Base-by-base conservation (phyloP, 2,888 invertebrate species). In the Lobophora halterata region DNA sequence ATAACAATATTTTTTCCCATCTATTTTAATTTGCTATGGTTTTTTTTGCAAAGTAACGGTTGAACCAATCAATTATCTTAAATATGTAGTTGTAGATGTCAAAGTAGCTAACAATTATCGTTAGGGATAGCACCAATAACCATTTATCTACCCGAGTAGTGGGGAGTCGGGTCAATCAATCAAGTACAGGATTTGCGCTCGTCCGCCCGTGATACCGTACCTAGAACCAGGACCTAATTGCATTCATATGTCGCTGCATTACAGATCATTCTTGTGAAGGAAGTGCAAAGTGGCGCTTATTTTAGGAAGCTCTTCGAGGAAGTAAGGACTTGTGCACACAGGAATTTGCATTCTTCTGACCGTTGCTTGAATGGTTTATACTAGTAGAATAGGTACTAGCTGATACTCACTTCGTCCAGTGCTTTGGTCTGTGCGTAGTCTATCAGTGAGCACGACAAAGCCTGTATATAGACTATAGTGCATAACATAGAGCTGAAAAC, bases 271-370 rank as follows among this genome's bases (percentile, higher is more conserved):
- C 72, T 80, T 52, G 46, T 54, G 52, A 32, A 48, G 49, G 58
- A 61, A 44, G 47, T 44, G n/a, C 33, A 50, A 58, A 60, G 71
- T 65, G 77, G 79, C 76, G 77, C 72, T 72, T 72, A 87, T 87
- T 86, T 87, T 83, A 81, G 83, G 85, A 83, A 73, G 71, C 70
- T 68, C 68, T 85, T 85, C 85, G 77, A 74, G 75, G 83, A 86
- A 85, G 64, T 66, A 56, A 54, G 55, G 59, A 58, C 61, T 60
- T 54, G 26, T 5, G 41, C 33, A 35, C 16, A 26, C 23, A 31
- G 14, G 7, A 3, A 11, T 2, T 19, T 31, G 14, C 9, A 26
- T 6, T 16, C 7, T 5, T 7, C 5, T 17, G 27, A 35, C 24
- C 18, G n/a, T n/a, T n/a, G n/a, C n/a, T n/a, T n/a, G n/a, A n/a